Percentiles rank a stretch among this genome's conserved stretches.
phyloP scores from a whole-genome alignment of 1,140 invertebrate species.

The Eupristina koningsbergeri region DNA sequence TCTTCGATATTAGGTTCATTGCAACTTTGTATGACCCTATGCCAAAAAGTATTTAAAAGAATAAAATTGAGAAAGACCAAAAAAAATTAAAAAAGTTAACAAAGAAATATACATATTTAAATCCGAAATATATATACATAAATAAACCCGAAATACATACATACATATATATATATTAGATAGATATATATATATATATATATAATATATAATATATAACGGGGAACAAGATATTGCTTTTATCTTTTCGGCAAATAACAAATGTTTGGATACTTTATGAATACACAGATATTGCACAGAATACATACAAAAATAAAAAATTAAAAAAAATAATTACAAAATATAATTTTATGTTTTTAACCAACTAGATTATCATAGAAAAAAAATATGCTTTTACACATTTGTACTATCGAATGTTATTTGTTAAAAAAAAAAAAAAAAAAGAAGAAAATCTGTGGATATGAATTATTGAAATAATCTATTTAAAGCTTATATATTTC shows the following conservation, averaged over 20 bases:
- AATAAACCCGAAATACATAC: too few species aligned
- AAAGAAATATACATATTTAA: too few species aligned
- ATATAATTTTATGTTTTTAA: slow-evolving; percentile 39
- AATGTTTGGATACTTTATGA: slow-evolving; percentile 34
- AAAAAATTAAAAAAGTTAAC: slow-evolving; percentile 1
- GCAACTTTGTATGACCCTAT: slow-evolving; percentile 39
- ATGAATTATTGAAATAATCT: neutral
- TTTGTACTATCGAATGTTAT: slow-evolving; percentile 47
- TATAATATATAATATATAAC: neutral
- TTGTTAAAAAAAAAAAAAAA: slow-evolving; percentile 44
- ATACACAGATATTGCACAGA: slow-evolving; percentile 39
- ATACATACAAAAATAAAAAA: neutral
- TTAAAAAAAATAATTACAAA: slow-evolving; percentile 26
- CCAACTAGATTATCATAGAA: slow-evolving; percentile 27
- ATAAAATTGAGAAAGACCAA: slow-evolving; percentile 10
- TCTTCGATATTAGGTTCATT: slow-evolving; percentile 35
- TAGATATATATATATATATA: too few species aligned
- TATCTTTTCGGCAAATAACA: slow-evolving; percentile 17
- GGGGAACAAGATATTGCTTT: slow-evolving; percentile 18
- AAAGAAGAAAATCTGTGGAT: slow-evolving; percentile 35
- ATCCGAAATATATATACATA: too few species aligned
- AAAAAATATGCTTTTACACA: slow-evolving; percentile 49
- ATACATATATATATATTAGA: too few species aligned
- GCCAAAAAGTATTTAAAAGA: slow-evolving; percentile 31
- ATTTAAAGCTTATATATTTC: neutral